Conservation (phyloP, 2,888 invertebrate genomes). For the Thumatha senex region DNA sequence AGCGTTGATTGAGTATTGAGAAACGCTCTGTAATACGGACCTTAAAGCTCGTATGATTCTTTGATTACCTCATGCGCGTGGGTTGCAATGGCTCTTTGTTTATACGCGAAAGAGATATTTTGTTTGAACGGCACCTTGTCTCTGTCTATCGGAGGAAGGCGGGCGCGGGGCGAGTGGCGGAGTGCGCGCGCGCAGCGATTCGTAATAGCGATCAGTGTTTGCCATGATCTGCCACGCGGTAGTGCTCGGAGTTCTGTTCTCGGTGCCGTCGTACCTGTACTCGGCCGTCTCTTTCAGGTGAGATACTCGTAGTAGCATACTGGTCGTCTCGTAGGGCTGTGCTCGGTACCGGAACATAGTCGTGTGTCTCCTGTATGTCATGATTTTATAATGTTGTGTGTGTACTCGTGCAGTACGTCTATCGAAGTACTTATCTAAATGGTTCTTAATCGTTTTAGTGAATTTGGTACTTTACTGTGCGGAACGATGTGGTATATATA, state of each 20-base stretch:
- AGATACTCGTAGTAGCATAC: conserved; percentile 20
- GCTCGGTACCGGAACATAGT: conserved; percentile 1
- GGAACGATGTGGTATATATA: neutral
- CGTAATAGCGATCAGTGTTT: conserved; percentile 35
- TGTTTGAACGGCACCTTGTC: conserved; percentile 12
- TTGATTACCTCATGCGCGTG: conserved; percentile 6
- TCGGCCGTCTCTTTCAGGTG: conserved; percentile 77
- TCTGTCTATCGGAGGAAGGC: conserved; percentile 14
- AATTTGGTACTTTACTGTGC: neutral
- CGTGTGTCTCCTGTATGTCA: neutral
- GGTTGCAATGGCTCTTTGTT: conserved; percentile 10
- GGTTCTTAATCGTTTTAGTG: conserved; percentile 2
- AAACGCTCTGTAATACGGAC: no score
- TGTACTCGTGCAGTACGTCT: conserved; percentile 5
- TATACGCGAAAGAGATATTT: conserved; percentile 21
- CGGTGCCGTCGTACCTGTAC: conserved; percentile 73
- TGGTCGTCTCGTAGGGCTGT: neutral
- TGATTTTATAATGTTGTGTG: neutral
- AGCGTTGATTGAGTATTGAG: no score
- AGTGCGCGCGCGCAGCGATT: conserved; percentile 20
- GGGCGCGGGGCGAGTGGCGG: conserved; percentile 14
- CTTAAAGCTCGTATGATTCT: neutral
- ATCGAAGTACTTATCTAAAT: conserved; percentile 2
- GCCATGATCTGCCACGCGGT: conserved; percentile 74
- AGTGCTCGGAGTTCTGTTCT: conserved; percentile 73